Conservation (phyloP, 1,140 invertebrate genomes). For the Prorops nasuta region DNA sequence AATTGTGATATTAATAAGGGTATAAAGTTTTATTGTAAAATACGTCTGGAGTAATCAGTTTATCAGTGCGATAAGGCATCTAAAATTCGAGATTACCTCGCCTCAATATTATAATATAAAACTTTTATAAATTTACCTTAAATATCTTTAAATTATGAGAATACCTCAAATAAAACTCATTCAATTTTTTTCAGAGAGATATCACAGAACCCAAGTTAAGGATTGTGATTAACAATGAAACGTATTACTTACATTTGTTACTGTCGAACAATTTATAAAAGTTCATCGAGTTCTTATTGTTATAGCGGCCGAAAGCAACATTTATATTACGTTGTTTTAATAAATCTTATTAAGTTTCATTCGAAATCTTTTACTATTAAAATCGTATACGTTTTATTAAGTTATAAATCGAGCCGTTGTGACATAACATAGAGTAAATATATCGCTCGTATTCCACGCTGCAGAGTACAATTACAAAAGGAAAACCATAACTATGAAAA, state of each 20-base stretch:
- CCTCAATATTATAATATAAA: neutral
- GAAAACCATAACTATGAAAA: too few species aligned
- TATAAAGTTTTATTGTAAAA: slow-evolving; percentile 38
- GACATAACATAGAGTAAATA: too few species aligned
- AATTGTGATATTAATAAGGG: slow-evolving; percentile 20
- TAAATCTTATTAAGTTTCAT: too few species aligned
- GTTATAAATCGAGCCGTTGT: too few species aligned
- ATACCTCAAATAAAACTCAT: neutral
- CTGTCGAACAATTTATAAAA: too few species aligned
- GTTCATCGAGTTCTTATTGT: too few species aligned
- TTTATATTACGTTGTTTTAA: too few species aligned
- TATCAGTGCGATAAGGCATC: slow-evolving; percentile 44
- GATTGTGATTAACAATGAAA: neutral
- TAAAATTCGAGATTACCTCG: slow-evolving; percentile 32
- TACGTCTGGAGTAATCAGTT: slow-evolving; percentile 41
- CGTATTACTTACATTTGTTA: too few species aligned
- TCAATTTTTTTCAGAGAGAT: slow-evolving; percentile 3
- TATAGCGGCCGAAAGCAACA: too few species aligned
- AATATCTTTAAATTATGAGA: neutral
- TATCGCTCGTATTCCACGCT: too few species aligned
- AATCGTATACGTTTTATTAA: too few species aligned
- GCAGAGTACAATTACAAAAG: too few species aligned
- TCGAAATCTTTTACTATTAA: neutral
- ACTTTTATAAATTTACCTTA: neutral
- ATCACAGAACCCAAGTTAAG: neutral